Evolutionary conservation across 2,797 vertebrate genomes (phyloP).

Genomic region (Sebastes diploproa): DNA sequence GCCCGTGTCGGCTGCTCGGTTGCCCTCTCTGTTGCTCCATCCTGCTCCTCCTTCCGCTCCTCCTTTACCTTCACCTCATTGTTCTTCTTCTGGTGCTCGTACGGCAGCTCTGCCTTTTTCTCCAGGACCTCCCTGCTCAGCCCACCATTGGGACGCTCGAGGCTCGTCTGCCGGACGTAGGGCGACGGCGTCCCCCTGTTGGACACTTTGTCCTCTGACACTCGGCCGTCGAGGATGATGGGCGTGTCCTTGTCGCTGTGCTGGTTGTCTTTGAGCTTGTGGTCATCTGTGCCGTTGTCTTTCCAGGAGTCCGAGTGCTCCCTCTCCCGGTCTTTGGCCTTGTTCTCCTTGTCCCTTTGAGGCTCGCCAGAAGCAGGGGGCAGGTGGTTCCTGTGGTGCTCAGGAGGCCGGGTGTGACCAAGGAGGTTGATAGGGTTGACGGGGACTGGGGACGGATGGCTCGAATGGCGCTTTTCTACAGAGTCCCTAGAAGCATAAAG

Average conservation of each 20-base stretch:
- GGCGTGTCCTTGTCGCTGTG: slow-evolving; percentile 88
- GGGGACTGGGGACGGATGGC: slow-evolving; percentile 93
- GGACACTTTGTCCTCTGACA: slow-evolving; percentile 87
- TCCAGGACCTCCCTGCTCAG: slow-evolving; percentile 88
- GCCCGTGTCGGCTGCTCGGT: slow-evolving; percentile 67
- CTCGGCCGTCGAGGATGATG: slow-evolving; percentile 84
- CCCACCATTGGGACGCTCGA: slow-evolving; percentile 88
- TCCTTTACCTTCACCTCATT: slow-evolving; percentile 96
- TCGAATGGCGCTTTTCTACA: slow-evolving; percentile 91
- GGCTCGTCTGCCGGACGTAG: slow-evolving; percentile 85
- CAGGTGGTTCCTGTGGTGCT: slow-evolving; percentile 90
- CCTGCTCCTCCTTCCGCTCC: slow-evolving; percentile 94
- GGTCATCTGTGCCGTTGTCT: slow-evolving; percentile 87
- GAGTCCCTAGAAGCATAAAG: slow-evolving; percentile 84
- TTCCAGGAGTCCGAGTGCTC: slow-evolving; percentile 89
- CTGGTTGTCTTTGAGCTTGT: slow-evolving; percentile 92
- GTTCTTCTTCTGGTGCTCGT: slow-evolving; percentile 90
- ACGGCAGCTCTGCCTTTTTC: slow-evolving; percentile 84
- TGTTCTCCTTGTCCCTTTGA: slow-evolving; percentile 92
- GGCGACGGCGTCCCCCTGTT: slow-evolving; percentile 88
- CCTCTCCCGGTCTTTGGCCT: slow-evolving; percentile 90
- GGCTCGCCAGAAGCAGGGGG: slow-evolving; percentile 86
- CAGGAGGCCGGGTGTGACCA: slow-evolving; percentile 88
- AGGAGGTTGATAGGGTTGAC: slow-evolving; percentile 86
- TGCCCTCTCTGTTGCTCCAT: slow-evolving; percentile 83